These are phyloP conservation scores for Tyto alba DNA, from an alignment of 2,113 vertebrate species.

Conservation along the genomic window DNA sequence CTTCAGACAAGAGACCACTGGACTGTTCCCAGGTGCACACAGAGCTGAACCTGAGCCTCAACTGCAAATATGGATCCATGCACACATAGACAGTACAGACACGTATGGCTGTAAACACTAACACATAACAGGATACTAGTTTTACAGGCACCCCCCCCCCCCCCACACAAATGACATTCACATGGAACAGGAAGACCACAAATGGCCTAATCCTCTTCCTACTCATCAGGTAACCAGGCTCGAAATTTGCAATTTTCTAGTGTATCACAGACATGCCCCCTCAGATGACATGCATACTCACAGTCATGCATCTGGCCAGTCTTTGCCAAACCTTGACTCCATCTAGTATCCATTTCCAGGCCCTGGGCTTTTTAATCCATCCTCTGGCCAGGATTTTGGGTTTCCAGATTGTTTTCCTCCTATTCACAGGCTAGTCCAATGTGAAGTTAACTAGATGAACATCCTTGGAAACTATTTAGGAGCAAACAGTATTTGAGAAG, in stretches of 20 bases:
- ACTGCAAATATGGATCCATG: background rate
- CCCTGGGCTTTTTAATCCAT: background rate
- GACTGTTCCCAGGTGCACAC: background rate
- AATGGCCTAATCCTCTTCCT: background rate
- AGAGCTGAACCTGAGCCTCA: background rate
- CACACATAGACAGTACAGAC: background rate
- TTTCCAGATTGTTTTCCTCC: background rate
- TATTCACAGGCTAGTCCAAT: background rate
- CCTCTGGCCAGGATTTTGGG: background rate
- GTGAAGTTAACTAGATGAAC: background rate
- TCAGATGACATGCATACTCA: background rate
- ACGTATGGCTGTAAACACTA: background rate
- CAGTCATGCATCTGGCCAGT: background rate
- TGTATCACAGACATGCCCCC: fast-evolving
- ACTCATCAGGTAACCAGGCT: background rate
- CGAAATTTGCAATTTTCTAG: background rate
- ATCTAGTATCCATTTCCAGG: background rate
- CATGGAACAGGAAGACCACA: background rate
- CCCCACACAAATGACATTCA: background rate
- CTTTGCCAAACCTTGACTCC: background rate
- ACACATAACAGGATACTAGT: background rate
- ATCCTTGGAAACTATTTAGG: background rate
- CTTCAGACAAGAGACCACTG: background rate
- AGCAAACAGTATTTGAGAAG: background rate
- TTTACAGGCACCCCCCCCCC: background rate